Percentiles rank a stretch among this genome's conserved stretches.
Evolutionary conservation across 2,888 invertebrate species (phyloP).

Genomic region (Scaptomyza polygonia): DNA sequence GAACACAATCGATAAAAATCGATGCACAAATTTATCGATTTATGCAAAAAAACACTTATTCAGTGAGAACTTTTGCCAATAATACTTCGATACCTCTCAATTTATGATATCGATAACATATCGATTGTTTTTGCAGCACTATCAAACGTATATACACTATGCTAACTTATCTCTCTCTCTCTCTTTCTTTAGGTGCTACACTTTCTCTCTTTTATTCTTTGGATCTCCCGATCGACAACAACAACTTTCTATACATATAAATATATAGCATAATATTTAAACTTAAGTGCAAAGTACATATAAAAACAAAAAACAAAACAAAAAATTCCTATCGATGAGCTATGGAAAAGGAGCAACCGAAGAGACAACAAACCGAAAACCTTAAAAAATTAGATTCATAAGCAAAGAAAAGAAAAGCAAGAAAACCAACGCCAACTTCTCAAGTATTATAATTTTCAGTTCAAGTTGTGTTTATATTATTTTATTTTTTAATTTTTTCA

Average conservation of each 20-base stretch:
- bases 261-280: conserved; percentile 23
- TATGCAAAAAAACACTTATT: too few relatives aligned
- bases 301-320: conserved; percentile 1
- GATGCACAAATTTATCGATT: too few relatives aligned
- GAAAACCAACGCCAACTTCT: conserved; percentile 61
- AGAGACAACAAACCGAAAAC: conserved; percentile 11
- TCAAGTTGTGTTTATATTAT: conserved; percentile 19
- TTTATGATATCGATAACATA: neutral
- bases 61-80: too few relatives aligned
- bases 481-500: neutral
- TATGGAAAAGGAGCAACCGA: conserved; percentile 18
- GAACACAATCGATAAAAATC: neutral
- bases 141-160: too few relatives aligned
- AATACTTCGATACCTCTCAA: too few relatives aligned
- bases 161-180: neutral
- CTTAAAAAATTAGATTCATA: conserved; percentile 34
- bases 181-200: conserved; percentile 4
- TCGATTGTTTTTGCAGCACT: too few relatives aligned
- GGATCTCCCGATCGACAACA: conserved; percentile 20
- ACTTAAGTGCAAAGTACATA: conserved; percentile 49
- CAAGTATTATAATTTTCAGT: conserved; percentile 68
- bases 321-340: conserved; percentile 70
- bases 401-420: conserved; percentile 31
- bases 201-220: conserved; percentile 1
- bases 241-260: neutral